Evolutionary conservation across 2,888 invertebrate species (phyloP), one percentile per base, ranked within the genome.

Genomic region (Hyalella azteca): DNA sequence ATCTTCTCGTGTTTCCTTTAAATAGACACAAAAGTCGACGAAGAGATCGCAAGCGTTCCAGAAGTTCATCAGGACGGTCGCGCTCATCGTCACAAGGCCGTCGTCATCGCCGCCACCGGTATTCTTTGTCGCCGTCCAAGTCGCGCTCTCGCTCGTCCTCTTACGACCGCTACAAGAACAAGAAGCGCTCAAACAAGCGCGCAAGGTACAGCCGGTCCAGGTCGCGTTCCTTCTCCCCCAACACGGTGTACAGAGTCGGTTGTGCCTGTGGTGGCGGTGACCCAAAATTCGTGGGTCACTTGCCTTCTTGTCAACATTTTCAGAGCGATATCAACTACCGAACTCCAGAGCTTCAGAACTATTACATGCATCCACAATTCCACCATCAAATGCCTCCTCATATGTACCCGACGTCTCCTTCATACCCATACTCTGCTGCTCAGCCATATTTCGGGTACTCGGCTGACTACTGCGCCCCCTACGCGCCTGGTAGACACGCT

Each of bases 191-290:
- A 3, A n/a, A 29, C n/a, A 66, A 66, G n/a, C 54, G 54, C 22
- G 29, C 26, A 29, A 22, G 54, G 2, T 39, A 66, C 66, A 36
- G 66, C 19, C 66, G 66, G 1, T 29, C 29, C 66, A 66, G 66
- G 36, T 66, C 66, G 1, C 66, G 66, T 2, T 66, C 66, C 19
- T 66, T 66, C 66, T 66, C 66, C 19, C 66, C 66, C n/a, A 36
- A 36, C 66, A 66, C 66, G 2, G 66, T 66, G 15, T 66, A 66
- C 66, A 66, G 39, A 15, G 66, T 66, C 0, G 66, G 66, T 19
- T 66, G 66, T 39, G 36, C 66, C 29, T 66, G 66, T 66, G 66
- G 66, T 11, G 66, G 66, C 2, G 66, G 66, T 7, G 66, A 66
- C 19, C 66, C 66, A 7, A 32, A 19, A 15, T 32, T 66, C 36